Evolutionary conservation across 2,797 vertebrate species (phyloP), one percentile per base, ranked within the genome.

Genomic region (Dryobates pubescens): DNA sequence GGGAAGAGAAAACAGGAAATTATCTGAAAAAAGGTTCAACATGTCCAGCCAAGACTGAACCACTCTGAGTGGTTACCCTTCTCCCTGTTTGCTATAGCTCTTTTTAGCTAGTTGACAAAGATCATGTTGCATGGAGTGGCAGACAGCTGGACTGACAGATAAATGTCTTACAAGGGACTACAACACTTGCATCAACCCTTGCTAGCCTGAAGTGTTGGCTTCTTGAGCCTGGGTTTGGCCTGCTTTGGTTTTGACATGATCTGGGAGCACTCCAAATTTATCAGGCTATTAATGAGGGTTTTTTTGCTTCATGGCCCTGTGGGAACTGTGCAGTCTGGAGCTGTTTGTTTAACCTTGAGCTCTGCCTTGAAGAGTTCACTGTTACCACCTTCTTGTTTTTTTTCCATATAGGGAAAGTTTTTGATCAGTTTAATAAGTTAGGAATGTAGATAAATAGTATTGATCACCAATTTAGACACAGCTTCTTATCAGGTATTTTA

Each of bases 311-410:
- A 0, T 22, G 30, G 27, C 27, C 53, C 53, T 0, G 9, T 88
- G 91, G 78, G 86, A 93, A 75, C 20, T n/a, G 6, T 9, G 12
- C 47, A 59, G 51, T 7, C 17, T 38, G 72, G 69, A 88, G 24
- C 10, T 91, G 70, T 93, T 96, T 94, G 86, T 79, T 36, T 72
- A 87, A 70, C 94, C 93, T 90, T 85, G 93, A 47, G 58, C 13
- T 85, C 78, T 68, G 22, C 72, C 22, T 47, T 63, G 78, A 89
- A 34, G 29, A 72, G 20, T 56, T 70, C 2, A 7, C 29, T 14
- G 12, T 19, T 70, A 16, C 29, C 16, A 36, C 36, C 41, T 30
- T 9, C 86, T 10, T 7, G 43, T 17, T 43, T 17, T 49, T 84
- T 64, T 36, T 8, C 71, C 53, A 36, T 38, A 8, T 0, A 12